Base-by-base conservation (phyloP, 1,140 invertebrate genomes). In the Hirudo medicinalis region DNA sequence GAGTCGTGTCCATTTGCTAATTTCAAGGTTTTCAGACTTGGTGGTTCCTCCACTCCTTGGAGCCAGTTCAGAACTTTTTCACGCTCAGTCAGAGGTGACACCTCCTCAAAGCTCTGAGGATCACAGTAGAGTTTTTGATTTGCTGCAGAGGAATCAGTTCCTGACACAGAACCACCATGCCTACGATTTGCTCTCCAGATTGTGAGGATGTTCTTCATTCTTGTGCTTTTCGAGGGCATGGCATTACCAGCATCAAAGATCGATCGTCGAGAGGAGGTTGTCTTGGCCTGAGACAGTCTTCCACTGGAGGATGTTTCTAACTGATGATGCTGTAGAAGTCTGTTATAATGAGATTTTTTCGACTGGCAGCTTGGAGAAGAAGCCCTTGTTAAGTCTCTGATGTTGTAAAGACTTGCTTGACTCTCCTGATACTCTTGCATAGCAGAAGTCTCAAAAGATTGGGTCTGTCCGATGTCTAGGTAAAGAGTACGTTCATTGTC, bases 71-170 rank as follows among this genome's bases (percentile, higher is more conserved):
- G n/a, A 13, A 70, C 69, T 49, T 70, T 70, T 36, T 70, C 69
- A 11, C 69, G 69, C 43, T 70, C 69, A 8, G 69, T 54, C 40
- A 70, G 43, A 25, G 69, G 69, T 8, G 69, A 70, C 5, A 70
- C 69, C 53, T 70, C 69, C n/a, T 70, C 69, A 53, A 70, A 70
- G 15, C 25, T 70, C 20, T 70, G 69, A 49, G 43, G 69, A 36
- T 70, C 69, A 17, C 29, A 25, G 19, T 63, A 63, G 8, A 13
- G 57, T 63, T 63, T 22, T 22, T 32, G 29, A 32, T 22, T 63
- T 22, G 57, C 15, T 22, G 57, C 29, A 32, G 22, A 27, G 3
- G 53, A 54, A 13, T 54, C 25, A 19, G 69, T 53, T 70, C 69
- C 36, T 49, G 36, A 70, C 8, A 27, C 19, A 53, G 29, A 36